phyloP scores from a whole-genome alignment of 2,797 vertebrate genomes.

The Falco peregrinus region DNA sequence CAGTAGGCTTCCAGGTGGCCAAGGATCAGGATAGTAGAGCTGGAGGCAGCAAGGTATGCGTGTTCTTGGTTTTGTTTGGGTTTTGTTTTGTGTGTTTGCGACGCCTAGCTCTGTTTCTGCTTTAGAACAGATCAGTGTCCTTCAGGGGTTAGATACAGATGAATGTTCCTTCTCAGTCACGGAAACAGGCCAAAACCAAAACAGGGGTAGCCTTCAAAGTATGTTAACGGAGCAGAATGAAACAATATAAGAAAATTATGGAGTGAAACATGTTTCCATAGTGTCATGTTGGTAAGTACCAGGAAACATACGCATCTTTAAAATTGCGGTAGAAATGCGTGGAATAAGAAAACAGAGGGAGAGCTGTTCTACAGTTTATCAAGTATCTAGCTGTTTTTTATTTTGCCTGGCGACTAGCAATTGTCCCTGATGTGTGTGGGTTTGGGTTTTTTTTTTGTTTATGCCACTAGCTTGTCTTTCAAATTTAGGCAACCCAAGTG shows the following conservation, averaged over 20 bases:
- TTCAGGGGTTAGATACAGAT: not conserved
- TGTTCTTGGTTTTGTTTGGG: rapidly evolving
- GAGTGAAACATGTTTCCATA: not conserved
- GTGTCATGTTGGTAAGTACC: not conserved
- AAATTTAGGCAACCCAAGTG: not conserved
- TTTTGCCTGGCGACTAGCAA: not conserved
- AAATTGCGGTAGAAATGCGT: not conserved
- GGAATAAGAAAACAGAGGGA: not conserved
- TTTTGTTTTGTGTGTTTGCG: not conserved
- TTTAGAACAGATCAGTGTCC: not conserved
- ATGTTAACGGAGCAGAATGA: not conserved
- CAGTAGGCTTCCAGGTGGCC: not conserved
- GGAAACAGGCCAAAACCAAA: not conserved
- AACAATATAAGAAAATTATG: not conserved
- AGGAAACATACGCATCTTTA: not conserved
- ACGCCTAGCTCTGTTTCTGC: not conserved
- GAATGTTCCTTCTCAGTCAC: not conserved
- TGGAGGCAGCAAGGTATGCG: rapidly evolving
- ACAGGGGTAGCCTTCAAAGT: not conserved
- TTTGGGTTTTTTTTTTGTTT: not conserved
- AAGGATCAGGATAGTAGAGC: not conserved
- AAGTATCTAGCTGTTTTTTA: not conserved
- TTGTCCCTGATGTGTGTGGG: not conserved
- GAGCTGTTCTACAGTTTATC: not conserved
- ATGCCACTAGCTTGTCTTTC: not conserved